phyloP scores from a whole-genome alignment of 1,140 invertebrate species.

The Maconellicoccus hirsutus region DNA sequence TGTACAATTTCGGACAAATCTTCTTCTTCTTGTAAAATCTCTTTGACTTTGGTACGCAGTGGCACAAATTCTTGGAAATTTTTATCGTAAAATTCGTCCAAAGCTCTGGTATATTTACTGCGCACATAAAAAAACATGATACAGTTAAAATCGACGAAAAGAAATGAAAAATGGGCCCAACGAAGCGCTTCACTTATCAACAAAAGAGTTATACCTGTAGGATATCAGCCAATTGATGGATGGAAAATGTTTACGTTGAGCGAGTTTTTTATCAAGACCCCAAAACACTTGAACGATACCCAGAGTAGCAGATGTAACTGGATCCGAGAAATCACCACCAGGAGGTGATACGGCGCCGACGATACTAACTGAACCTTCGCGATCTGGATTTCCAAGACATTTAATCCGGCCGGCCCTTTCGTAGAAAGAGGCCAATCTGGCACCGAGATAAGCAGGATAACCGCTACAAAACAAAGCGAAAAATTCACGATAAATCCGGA shows the following conservation, averaged over 20 bases:
- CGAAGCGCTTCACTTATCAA: neutral
- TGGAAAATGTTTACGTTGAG: conserved; percentile 99
- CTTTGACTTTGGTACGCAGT: conserved; percentile 82
- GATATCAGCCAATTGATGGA: conserved; percentile 99
- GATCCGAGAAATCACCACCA: conserved; percentile 99
- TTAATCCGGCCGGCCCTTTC: conserved; percentile 96
- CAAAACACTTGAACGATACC: conserved; percentile 99
- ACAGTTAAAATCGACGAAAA: neutral
- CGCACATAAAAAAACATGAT: conserved; percentile 35
- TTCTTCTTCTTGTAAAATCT: conserved; percentile 98
- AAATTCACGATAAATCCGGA: no score
- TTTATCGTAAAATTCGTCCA: conserved; percentile 99
- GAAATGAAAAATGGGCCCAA: neutral
- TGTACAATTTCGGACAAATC: conserved; percentile 99
- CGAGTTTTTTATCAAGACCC: conserved; percentile 98
- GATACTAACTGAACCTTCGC: conserved; percentile 97
- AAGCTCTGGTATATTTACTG: conserved; percentile 94
- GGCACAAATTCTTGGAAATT: conserved; percentile 98
- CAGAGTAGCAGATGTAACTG: conserved; percentile 96
- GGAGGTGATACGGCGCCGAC: conserved; percentile 99
- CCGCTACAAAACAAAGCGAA: conserved; percentile 50
- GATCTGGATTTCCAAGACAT: conserved; percentile 94
- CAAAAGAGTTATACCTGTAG: conserved; percentile 50
- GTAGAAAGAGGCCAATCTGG: conserved; percentile 97
- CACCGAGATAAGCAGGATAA: conserved; percentile 97